Evolutionary conservation across 2,797 vertebrate genomes (phyloP).

Genomic region (Coranthus polyacanthus): DNA sequence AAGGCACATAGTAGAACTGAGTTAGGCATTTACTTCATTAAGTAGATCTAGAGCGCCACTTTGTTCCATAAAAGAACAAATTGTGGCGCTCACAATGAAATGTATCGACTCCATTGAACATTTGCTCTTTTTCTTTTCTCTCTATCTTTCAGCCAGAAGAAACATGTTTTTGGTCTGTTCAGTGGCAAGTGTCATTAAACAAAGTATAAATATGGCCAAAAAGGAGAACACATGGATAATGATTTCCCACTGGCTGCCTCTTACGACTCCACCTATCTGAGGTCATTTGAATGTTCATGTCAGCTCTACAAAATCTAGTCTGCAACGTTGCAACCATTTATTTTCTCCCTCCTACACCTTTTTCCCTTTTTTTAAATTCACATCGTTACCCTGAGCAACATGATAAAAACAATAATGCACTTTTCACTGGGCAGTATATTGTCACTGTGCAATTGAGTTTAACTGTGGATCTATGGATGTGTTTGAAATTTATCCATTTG

Average conservation of each 20-base stretch:
- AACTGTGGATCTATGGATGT: slow-evolving; percentile 66
- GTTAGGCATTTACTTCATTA: slow-evolving; percentile 96
- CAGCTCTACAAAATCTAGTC: slow-evolving; percentile 70
- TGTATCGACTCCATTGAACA: slow-evolving; percentile 89
- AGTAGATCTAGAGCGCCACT: slow-evolving; percentile 97
- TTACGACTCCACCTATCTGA: slow-evolving; percentile 72
- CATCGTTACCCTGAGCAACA: slow-evolving; percentile 95
- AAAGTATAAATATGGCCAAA: slow-evolving; percentile 87
- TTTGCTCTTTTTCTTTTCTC: slow-evolving; percentile 71
- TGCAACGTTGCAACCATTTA: slow-evolving; percentile 56
- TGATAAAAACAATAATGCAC: slow-evolving; percentile 96
- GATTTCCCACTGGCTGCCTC: slow-evolving; percentile 77
- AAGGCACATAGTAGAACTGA: slow-evolving; percentile 99
- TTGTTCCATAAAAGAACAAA: slow-evolving; percentile 97
- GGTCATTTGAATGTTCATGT: slow-evolving; percentile 73
- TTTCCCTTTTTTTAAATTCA: slow-evolving; percentile 60
- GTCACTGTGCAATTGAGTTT: slow-evolving; percentile 90
- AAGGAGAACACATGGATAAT: slow-evolving; percentile 72
- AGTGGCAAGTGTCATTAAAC: slow-evolving; percentile 94
- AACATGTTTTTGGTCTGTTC: slow-evolving; percentile 94
- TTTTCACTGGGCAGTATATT: slow-evolving; percentile 94
- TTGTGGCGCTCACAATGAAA: slow-evolving; percentile 92
- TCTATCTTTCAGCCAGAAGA: slow-evolving; percentile 91
- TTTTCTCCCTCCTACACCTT: slow-evolving; percentile 44
- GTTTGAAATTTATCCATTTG: slow-evolving; percentile 57